These are phyloP conservation scores for Halocynthia aurantium DNA, from an alignment of 23 tunicate species.

Conservation along the genomic window DNA sequence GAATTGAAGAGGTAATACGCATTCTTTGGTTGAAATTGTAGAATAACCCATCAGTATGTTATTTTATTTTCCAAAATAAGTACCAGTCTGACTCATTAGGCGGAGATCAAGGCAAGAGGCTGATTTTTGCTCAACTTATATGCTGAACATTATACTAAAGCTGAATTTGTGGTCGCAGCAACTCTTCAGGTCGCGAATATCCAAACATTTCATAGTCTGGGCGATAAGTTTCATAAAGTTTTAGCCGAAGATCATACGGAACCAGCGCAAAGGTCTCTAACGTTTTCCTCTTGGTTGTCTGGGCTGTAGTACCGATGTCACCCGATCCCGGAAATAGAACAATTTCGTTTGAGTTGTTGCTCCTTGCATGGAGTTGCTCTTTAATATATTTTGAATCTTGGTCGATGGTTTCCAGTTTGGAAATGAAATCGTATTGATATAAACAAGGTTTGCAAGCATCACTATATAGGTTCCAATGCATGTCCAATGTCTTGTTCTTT, in stretches of 20 bases:
- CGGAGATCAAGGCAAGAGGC: too few relatives aligned
- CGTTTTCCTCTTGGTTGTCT: not conserved
- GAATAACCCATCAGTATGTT: too few relatives aligned
- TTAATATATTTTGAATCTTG: not conserved
- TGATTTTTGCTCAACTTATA: too few relatives aligned
- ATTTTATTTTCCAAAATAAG: too few relatives aligned
- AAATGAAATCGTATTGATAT: not conserved
- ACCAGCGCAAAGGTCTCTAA: not conserved
- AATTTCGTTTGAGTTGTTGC: not conserved
- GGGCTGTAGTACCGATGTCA: not conserved
- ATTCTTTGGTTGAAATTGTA: too few relatives aligned
- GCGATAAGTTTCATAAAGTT: not conserved
- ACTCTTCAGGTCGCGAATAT: not conserved
- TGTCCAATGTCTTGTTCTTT: not conserved
- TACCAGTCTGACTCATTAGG: too few relatives aligned
- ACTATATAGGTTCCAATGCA: not conserved
- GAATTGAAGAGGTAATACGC: too few relatives aligned
- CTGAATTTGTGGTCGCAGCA: not conserved
- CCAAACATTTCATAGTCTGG: conserved; percentile 9
- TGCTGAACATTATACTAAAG: too few relatives aligned
- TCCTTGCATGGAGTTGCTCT: not conserved
- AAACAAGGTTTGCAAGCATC: not conserved
- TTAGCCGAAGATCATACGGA: not conserved
- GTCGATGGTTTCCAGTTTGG: not conserved
- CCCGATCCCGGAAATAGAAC: not conserved